Evolutionary conservation across 2,888 invertebrate genomes (phyloP), one percentile per base, ranked within the genome.

Genomic region (Lumbricus terrestris): DNA sequence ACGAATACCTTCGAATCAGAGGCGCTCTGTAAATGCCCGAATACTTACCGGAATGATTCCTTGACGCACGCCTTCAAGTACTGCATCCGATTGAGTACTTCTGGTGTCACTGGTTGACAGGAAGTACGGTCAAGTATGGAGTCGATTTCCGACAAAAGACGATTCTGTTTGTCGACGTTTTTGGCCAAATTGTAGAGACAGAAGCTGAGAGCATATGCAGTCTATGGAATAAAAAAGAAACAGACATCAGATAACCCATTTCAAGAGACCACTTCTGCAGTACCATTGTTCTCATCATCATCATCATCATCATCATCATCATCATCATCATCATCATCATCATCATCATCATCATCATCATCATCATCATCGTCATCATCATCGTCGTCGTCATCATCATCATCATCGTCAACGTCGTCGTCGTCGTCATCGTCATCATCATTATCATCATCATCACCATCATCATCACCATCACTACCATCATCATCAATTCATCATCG

Each of bases 31-130:
- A n/a, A n/a, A 29, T n/a, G n/a, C 13, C 69, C 69, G 13, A n/a
- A 69, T 34, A 29, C 29, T 38, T 69, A 93, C 94, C 94, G 92
- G 85, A 93, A 93, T 0, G 93, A 92, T 90, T 94, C 94, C 90
- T 93, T 93, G 85, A 92, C 91, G n/a, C 93, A 93, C 13, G 93
- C 93, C 90, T 92, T 93, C 54, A 94, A 91, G 91, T 93, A 93
- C 16, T 92, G 89, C 92, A 93, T 91, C 42, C 91, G 89, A 1
- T 91, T 90, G 5, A 93, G 38, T 34, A 16, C 47, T 23, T 34
- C 83, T 34, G 38, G 23, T 34, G 88, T 82, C 20, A 91, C 54
- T 16, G 82, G 88, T 23, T 35, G 33, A 47, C 37, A 29, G 18
- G 29, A n/a, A 23, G 85, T 18, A 23, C 37, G 47, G n/a, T 20